These are phyloP conservation scores for Emesis russula DNA, from an alignment of 2,888 invertebrate genomes.

Conservation along the genomic window DNA sequence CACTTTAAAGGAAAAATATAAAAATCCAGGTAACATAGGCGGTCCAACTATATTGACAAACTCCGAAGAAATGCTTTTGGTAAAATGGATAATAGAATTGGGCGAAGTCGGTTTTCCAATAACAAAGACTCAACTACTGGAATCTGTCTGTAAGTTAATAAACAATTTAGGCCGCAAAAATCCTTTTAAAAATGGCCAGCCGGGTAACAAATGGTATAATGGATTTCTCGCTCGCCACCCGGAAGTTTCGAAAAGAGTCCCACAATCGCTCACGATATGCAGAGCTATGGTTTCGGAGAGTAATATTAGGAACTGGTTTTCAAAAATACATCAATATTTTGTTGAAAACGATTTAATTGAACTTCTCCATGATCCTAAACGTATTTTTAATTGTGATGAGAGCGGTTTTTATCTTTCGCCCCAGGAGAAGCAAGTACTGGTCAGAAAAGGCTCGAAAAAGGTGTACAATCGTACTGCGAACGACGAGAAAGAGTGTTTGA, in stretches of 20 bases:
- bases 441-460: slow-evolving; percentile 71
- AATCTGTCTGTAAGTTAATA: slow-evolving; percentile 69
- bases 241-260: slow-evolving; percentile 19
- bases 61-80: slow-evolving; percentile 69
- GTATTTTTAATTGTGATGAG: slow-evolving; percentile 77
- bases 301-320: slow-evolving; percentile 42
- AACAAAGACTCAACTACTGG: slow-evolving; percentile 74
- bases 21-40: slow-evolving; percentile 52
- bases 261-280: slow-evolving; percentile 8
- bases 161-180: slow-evolving; percentile 77
- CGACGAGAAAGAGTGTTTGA: slow-evolving; percentile 83
- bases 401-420: no score
- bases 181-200: slow-evolving; percentile 84
- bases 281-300: slow-evolving; percentile 22
- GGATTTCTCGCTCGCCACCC: slow-evolving; percentile 26
- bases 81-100: slow-evolving; percentile 82
- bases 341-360: slow-evolving; percentile 32
- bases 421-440: slow-evolving; percentile 34
- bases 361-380: slow-evolving; percentile 49
- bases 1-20: slow-evolving; percentile 42
- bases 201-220: slow-evolving; percentile 81
- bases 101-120: slow-evolving; percentile 79
- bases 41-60: slow-evolving; percentile 39
- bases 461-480: slow-evolving; percentile 68
- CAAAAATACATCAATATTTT: slow-evolving; percentile 35